Evolutionary conservation across 2,888 invertebrate species (phyloP).

Genomic region (Cosmia pyralina): DNA sequence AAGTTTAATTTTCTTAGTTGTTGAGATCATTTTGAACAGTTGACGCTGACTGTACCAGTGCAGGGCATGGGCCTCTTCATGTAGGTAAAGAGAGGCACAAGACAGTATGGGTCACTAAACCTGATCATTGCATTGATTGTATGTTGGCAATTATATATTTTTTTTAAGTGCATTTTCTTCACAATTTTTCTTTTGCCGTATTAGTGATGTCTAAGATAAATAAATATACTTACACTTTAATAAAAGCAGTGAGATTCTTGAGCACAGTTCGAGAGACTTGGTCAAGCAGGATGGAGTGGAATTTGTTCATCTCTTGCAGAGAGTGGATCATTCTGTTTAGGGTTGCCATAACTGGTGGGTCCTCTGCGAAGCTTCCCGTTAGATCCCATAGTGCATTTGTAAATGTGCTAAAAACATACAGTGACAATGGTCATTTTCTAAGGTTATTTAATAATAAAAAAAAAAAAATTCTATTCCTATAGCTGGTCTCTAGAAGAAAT

Average conservation of each 20-base stretch:
- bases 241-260: constrained; percentile 96
- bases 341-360: constrained; percentile 94
- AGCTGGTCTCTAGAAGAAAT: too few relatives aligned
- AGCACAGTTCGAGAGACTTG: constrained; percentile 97
- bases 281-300: constrained; percentile 96
- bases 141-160: background rate
- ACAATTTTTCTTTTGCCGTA: background rate
- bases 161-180: background rate
- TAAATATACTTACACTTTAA: constrained; percentile 93
- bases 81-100: too few relatives aligned
- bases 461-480: too few relatives aligned
- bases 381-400: constrained; percentile 97
- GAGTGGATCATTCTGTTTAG: constrained; percentile 92
- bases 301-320: constrained; percentile 97
- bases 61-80: background rate
- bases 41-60: too few relatives aligned
- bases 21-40: too few relatives aligned
- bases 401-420: constrained; percentile 91
- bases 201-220: background rate
- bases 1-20: too few relatives aligned
- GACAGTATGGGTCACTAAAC: too few relatives aligned
- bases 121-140: background rate
- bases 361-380: constrained; percentile 96
- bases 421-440: background rate
- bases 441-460: too few relatives aligned